phyloP scores from a whole-genome alignment of 2,888 invertebrate species.

The Nezara viridula region DNA sequence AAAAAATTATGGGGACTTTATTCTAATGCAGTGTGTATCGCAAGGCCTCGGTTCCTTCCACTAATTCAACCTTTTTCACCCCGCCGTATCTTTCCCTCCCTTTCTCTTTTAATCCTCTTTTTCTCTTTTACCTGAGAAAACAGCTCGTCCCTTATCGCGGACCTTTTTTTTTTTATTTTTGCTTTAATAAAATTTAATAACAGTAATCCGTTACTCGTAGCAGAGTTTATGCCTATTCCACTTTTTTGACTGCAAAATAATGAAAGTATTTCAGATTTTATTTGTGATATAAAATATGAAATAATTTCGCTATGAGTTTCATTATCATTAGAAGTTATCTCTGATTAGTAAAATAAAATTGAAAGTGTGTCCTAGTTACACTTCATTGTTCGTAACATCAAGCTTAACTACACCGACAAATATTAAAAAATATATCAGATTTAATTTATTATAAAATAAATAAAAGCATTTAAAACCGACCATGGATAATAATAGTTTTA shows the following conservation, averaged over 20 bases:
- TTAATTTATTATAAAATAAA: too few species aligned
- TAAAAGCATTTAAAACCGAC: too few species aligned
- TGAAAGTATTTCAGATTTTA: neutral
- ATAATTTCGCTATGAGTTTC: neutral
- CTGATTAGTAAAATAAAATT: too few species aligned
- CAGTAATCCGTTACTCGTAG: neutral
- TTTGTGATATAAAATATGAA: neutral
- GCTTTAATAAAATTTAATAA: slow-evolving; percentile 29
- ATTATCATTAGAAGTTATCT: neutral
- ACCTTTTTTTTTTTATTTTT: neutral
- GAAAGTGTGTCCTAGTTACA: too few species aligned
- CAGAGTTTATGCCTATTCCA: neutral
- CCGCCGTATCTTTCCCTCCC: neutral
- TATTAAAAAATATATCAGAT: too few species aligned
- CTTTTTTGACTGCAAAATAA: neutral
- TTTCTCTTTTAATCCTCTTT: neutral
- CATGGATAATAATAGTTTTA: too few species aligned
- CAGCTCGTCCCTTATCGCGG: slow-evolving; percentile 24
- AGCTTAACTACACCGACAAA: too few species aligned
- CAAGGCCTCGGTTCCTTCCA: neutral
- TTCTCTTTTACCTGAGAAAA: slow-evolving; percentile 27
- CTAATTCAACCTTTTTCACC: slow-evolving; percentile 28
- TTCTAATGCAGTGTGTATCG: slow-evolving; percentile 45
- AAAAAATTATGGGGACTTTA: slow-evolving; percentile 39
- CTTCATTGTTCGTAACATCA: too few species aligned